Base-by-base conservation (phyloP, 1,140 invertebrate species). In the Samia ricini region DNA sequence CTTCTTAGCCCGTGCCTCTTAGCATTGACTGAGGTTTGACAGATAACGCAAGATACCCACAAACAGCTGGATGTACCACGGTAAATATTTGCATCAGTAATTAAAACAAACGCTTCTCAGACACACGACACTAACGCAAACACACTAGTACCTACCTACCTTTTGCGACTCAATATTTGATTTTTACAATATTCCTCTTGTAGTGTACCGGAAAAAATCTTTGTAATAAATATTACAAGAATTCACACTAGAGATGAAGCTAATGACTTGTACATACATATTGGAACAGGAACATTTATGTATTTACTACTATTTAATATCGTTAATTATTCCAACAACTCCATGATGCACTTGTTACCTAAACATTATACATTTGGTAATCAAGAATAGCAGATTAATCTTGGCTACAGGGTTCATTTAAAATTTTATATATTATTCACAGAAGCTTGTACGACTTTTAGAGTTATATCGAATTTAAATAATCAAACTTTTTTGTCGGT, bases 1-100 rank as follows among this genome's bases (percentile, higher is more conserved):
- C 59, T 72, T 58, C 71, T 52, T 77, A 73, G 79, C 76, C 76
- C 82, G 86, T 83, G 85, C 79, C 77, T 1, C 33, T 70, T 74
- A 85, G 78, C 80, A 89, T 88, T 89, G 87, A 89, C 87, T 88
- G 83, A 76, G 80, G 78, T 89, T 89, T 89, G 87, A 87, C 87
- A 89, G 87, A 89, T 89, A 89, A 89, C 74, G 76, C 71, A 61
- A 81, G 87, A 89, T 89, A 88, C 87, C 76, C 70, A 69, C 63
- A 71, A 78, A 82, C 83, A 83, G 76, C 74, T 84, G 78, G 76
- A 72, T 83, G 77, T 79, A 76, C 68, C 61, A 73, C 60, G 61
- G 73, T 76, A 83, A 89, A 89, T 87, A 89, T 89, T 89, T 83
- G 75, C 80, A 42, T 62, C 65, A 72, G 74, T 86, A 74, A 86